These are phyloP conservation scores for Danaus plexippus DNA, from an alignment of 1,140 invertebrate species.

Conservation along the genomic window DNA sequence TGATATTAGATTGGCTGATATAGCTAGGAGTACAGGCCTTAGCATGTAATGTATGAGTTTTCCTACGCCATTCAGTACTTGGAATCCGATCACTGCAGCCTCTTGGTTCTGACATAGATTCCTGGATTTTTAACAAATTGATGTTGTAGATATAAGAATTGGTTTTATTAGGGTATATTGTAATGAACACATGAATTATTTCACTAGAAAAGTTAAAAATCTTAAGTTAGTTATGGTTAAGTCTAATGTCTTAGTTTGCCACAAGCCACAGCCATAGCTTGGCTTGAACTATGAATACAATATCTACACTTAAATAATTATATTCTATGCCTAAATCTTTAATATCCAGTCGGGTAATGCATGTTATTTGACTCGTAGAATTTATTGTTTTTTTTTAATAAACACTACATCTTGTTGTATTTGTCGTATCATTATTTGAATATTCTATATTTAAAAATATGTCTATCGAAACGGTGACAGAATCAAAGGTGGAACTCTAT, in stretches of 20 bases:
- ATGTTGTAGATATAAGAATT: slow-evolving; percentile 28
- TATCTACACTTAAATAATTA: too few relatives aligned
- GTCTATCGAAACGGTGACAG: too few relatives aligned
- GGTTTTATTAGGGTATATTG: slow-evolving; percentile 19
- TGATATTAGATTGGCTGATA: slow-evolving; percentile 4
- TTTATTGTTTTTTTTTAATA: slow-evolving; percentile 36
- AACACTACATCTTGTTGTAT: slow-evolving; percentile 8
- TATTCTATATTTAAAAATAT: too few relatives aligned
- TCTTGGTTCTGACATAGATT: slow-evolving; percentile 6
- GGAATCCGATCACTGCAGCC: slow-evolving; percentile 11
- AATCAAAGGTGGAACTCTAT: too few relatives aligned
- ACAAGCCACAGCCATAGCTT: too few relatives aligned
- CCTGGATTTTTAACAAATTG: neutral
- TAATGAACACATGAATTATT: slow-evolving; percentile 29
- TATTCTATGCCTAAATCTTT: too few relatives aligned
- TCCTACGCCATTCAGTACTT: neutral
- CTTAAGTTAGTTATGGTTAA: slow-evolving; percentile 13
- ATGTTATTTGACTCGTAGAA: slow-evolving; percentile 35
- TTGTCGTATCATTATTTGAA: too few relatives aligned
- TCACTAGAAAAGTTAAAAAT: slow-evolving; percentile 28
- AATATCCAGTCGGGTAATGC: slow-evolving; percentile 24
- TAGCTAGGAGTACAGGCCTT: slow-evolving; percentile 2
- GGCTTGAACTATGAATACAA: slow-evolving; percentile 11
- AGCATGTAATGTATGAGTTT: neutral
- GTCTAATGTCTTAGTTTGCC: neutral